Evolutionary conservation across 2,797 vertebrate species (phyloP), one percentile per base, ranked within the genome.

Genomic region (Poliocrania exsul): DNA sequence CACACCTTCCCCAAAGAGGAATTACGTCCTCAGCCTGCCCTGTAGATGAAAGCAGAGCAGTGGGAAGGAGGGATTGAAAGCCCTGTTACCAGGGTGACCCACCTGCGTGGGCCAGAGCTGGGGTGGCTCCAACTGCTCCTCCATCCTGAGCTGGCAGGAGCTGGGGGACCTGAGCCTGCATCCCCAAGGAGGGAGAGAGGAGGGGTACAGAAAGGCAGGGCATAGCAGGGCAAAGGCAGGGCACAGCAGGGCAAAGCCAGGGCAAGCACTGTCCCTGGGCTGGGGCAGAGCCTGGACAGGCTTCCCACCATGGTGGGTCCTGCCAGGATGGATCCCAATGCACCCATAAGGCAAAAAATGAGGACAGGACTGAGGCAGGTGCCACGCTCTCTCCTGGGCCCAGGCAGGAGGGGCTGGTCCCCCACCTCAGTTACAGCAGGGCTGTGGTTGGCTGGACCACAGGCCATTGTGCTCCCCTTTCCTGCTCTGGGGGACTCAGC

Each of bases 51-150:
- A 88, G 91, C 74, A 11, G 79, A 93, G 58, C 72, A 61, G 86
- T 1, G 74, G 92, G 84, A 95, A 92, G 86, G 70, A 94, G 70
- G 20, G 37, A 46, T 77, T 85, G 69, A 95, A 84, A 95, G 72
- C 82, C 58, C 65, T 49, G 96, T 97, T 97, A 61, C 96, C 95
- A 96, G 57, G 96, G 97, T 92, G 95, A 97, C 92, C 67, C 87
- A 95, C 65, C 82, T 16, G 58, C 24, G 77, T 95, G 95, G 95
- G 95, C 75, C 1, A 0, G 77, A 75, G 91, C 57, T 75, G 73
- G 83, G 82, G 77, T 58, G 79, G 80, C 77, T 83, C 84, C 70
- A 91, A 82, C 64, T 92, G 84, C 40, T 93, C 65, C 91, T 93
- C 65, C 38, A 25, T 71, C 91, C 5, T 79, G 47, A 80, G 74